Evolutionary conservation across 2,113 vertebrate genomes (phyloP).

Genomic region (Struthio camelus): DNA sequence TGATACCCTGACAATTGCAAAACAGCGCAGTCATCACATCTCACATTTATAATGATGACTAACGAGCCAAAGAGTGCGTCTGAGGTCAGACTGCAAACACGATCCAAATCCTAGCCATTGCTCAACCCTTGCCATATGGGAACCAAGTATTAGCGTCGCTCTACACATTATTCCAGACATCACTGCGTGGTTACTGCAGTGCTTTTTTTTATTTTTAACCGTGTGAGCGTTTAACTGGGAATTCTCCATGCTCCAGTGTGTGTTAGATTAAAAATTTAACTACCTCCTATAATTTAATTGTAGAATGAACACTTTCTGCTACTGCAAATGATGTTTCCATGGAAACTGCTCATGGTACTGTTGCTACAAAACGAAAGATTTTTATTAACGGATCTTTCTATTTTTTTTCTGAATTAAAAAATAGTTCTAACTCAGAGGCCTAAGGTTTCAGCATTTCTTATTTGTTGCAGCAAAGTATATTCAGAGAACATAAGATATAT

Average conservation of each 20-base stretch:
- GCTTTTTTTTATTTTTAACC: constrained; percentile 26
- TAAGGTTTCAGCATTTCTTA: not conserved
- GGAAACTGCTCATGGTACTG: constrained; percentile 50
- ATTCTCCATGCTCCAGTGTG: constrained; percentile 37
- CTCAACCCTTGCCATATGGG: not conserved
- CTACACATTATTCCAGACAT: not conserved
- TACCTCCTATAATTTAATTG: constrained; percentile 55
- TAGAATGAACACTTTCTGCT: constrained; percentile 44
- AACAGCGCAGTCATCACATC: not conserved
- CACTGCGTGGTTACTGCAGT: not conserved
- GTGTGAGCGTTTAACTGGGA: constrained; percentile 26
- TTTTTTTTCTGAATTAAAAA: not conserved
- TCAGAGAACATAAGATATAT: not conserved
- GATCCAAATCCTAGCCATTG: not conserved
- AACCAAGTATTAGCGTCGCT: not conserved
- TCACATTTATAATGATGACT: not conserved
- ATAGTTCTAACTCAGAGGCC: not conserved
- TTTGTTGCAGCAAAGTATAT: not conserved
- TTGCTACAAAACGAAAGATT: not conserved
- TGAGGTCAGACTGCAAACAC: not conserved
- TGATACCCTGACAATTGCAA: not conserved
- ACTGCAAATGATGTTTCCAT: constrained; percentile 59
- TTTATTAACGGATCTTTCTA: constrained; percentile 11
- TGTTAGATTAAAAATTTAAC: constrained; percentile 67
- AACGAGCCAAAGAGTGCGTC: not conserved